Evolutionary conservation across 1,140 invertebrate species (phyloP).

Genomic region (Radopholus similis): DNA sequence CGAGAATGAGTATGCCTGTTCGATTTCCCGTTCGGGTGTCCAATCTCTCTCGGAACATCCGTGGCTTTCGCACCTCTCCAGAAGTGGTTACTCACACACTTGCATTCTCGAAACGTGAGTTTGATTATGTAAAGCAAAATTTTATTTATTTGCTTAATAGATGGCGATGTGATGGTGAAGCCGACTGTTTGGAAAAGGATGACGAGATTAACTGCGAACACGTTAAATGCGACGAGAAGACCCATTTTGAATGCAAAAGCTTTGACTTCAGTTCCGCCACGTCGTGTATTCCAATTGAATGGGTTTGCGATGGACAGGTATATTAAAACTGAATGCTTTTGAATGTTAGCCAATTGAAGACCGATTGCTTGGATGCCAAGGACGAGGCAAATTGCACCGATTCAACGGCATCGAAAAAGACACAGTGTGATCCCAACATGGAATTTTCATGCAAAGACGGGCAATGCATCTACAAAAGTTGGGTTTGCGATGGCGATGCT

Average conservation of each 20-base stretch:
- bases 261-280: slow-evolving; percentile 20
- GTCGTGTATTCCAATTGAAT: slow-evolving; percentile 74
- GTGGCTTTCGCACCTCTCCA: not conserved
- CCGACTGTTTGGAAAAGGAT: slow-evolving; percentile 31
- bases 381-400: slow-evolving; percentile 49
- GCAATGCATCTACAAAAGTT: slow-evolving; percentile 63
- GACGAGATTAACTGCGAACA: slow-evolving; percentile 5
- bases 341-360: slow-evolving; percentile 62
- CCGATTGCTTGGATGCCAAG: slow-evolving; percentile 60
- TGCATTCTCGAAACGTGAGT: slow-evolving; percentile 77
- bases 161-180: slow-evolving; percentile 76
- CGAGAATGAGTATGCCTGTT: slow-evolving; percentile 1
- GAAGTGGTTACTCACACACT: not conserved
- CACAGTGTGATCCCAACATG: not conserved
- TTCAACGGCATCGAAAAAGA: slow-evolving; percentile 14
- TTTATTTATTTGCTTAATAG: no score
- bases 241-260: slow-evolving; percentile 31
- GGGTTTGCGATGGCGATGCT: slow-evolving; percentile 67
- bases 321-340: slow-evolving; percentile 65
- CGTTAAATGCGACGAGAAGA: slow-evolving; percentile 20
- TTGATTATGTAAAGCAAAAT: no score
- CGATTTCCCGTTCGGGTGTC: not conserved
- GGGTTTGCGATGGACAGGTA: slow-evolving; percentile 75
- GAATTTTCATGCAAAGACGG: slow-evolving; percentile 37
- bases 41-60: not conserved